A percentile compares a stretch with the other conserved stretches of the same genome.
Evolutionary conservation across 2,888 invertebrate genomes (phyloP).

Genomic region (Drosophila suboccidentalis): DNA sequence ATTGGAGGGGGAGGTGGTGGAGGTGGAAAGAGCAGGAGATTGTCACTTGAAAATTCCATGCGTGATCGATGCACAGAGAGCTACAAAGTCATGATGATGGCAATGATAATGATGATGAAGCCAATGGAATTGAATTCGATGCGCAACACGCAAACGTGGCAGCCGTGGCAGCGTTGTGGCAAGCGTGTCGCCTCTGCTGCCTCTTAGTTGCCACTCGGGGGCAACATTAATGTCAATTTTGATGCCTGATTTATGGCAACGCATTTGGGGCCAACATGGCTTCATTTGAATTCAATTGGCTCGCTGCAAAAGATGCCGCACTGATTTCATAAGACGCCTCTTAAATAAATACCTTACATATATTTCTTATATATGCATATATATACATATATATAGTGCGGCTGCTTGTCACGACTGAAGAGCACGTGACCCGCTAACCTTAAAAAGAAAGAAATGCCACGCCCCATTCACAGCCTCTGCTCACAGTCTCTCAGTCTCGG

Average conservation of each 20-base stretch:
- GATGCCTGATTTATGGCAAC: slow-evolving; percentile 76
- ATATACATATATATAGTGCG: slow-evolving; percentile 8
- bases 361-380: not conserved
- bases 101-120: slow-evolving; percentile 18
- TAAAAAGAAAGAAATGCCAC: slow-evolving; percentile 46
- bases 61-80: slow-evolving; percentile 72
- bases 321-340: slow-evolving; percentile 43
- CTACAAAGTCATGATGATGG: slow-evolving; percentile 12
- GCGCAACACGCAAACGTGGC: slow-evolving; percentile 12
- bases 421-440: slow-evolving; percentile 80
- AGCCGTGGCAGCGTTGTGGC: slow-evolving; percentile 4
- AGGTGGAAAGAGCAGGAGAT: slow-evolving; percentile 22
- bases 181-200: slow-evolving; percentile 6
- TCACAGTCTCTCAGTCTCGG: too few relatives aligned
- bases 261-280: slow-evolving; percentile 62
- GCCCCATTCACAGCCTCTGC: not conserved
- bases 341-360: slow-evolving; percentile 5
- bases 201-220: slow-evolving; percentile 41
- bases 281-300: slow-evolving; percentile 80
- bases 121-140: slow-evolving; percentile 63
- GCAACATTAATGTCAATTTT: slow-evolving; percentile 80
- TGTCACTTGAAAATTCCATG: slow-evolving; percentile 77
- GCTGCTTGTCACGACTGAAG: slow-evolving; percentile 46
- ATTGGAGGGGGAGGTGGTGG: not conserved
- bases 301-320: slow-evolving; percentile 38